Conservation (phyloP, 2,113 vertebrate genomes). For the Poeciliopsis prolifica region DNA sequence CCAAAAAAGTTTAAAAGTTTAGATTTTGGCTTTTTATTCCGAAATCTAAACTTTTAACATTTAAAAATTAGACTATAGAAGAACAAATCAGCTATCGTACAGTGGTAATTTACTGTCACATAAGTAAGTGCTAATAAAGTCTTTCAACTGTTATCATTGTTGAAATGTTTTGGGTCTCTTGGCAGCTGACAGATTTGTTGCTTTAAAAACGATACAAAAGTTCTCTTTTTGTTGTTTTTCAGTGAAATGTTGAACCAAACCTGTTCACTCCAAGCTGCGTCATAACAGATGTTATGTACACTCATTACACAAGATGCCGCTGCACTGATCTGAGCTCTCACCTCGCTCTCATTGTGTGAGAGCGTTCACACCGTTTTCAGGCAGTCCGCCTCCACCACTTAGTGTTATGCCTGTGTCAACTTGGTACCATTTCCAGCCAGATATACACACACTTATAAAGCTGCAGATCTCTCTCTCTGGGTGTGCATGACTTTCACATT, state of each 20-base stretch:
- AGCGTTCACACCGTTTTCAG: slow-evolving; percentile 24
- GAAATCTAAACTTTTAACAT: not conserved
- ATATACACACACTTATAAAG: slow-evolving; percentile 18
- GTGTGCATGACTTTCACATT: slow-evolving; percentile 53
- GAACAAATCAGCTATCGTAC: not conserved
- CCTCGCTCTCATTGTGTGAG: slow-evolving; percentile 32
- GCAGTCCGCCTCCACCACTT: slow-evolving; percentile 66
- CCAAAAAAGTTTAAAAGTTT: too few species aligned
- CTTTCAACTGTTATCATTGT: not conserved
- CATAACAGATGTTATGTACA: slow-evolving; percentile 25
- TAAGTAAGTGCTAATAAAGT: not conserved
- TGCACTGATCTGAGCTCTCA: slow-evolving; percentile 39
- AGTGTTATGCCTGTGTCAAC: slow-evolving; percentile 49
- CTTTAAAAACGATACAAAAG: not conserved
- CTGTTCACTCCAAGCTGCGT: not conserved
- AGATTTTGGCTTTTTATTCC: too few species aligned
- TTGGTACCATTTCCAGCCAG: slow-evolving; percentile 43
- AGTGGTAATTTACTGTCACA: not conserved
- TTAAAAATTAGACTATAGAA: not conserved
- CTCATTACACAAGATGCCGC: slow-evolving; percentile 58
- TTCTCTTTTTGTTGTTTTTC: not conserved
- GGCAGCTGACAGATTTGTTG: not conserved
- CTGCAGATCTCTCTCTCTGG: slow-evolving; percentile 59
- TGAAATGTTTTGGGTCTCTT: not conserved
- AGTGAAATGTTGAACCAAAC: not conserved